Evolutionary conservation across 2,888 invertebrate species (phyloP).

Genomic region (Cotesia congregata): DNA sequence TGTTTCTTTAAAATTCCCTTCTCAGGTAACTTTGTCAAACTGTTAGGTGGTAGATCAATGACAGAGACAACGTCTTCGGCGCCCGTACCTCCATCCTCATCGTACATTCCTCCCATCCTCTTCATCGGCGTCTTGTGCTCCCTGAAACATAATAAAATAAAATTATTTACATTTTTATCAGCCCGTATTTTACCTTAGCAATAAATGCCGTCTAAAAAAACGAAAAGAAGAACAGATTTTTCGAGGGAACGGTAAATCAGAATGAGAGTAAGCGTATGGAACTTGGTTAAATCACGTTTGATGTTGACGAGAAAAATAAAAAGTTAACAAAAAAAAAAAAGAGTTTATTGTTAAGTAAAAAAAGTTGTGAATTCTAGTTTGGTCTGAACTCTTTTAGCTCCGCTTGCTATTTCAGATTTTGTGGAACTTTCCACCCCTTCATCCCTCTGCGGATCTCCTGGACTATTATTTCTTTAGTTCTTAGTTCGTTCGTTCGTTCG

Average conservation of each 20-base stretch:
- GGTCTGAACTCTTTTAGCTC: constrained; percentile 2
- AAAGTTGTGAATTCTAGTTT: constrained; percentile 33
- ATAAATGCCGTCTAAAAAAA: not conserved
- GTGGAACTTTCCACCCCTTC: not conserved
- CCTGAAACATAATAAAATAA: constrained; percentile 71
- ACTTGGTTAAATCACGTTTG: not conserved
- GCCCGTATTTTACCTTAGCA: not conserved
- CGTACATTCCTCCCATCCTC: constrained; percentile 76
- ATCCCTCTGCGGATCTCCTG: not conserved
- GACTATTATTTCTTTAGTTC: not conserved
- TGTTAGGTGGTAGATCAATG: constrained; percentile 84
- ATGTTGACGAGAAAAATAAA: constrained; percentile 6
- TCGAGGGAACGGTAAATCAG: not conserved
- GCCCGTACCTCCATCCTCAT: constrained; percentile 73
- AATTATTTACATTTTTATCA: constrained; percentile 36
- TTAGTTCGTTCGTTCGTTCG: not conserved
- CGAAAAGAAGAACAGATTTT: too few species aligned
- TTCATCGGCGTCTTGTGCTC: constrained; percentile 88
- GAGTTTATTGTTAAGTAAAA: constrained; percentile 1
- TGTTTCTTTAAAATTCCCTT: constrained; percentile 94
- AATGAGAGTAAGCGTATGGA: not conserved
- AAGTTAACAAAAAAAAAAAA: constrained; percentile 8
- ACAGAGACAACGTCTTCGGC: constrained; percentile 86
- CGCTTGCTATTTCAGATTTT: not conserved
- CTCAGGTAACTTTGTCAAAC: constrained; percentile 84